These are phyloP conservation scores for Sebastes variabilis DNA, from an alignment of 2,797 vertebrate species.

Conservation along the genomic window DNA sequence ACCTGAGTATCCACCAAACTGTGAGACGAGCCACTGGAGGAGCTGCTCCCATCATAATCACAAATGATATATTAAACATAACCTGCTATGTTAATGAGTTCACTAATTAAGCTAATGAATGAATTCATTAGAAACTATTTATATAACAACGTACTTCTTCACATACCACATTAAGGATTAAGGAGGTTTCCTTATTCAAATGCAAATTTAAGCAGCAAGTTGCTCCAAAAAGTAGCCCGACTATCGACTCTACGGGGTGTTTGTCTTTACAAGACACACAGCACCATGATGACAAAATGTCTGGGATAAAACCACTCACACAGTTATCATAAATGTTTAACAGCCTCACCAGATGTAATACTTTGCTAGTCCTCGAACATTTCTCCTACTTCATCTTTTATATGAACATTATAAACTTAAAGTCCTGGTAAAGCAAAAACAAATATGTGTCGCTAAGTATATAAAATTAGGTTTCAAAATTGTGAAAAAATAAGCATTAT, in stretches of 20 bases:
- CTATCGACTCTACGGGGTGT: neutral
- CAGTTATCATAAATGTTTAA: neutral
- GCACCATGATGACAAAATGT: neutral
- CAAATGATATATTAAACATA: constrained; percentile 22
- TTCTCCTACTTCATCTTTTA: neutral
- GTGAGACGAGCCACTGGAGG: neutral
- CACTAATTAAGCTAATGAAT: constrained; percentile 29
- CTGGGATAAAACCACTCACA: neutral
- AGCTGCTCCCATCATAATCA: constrained; percentile 4
- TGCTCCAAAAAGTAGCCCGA: neutral
- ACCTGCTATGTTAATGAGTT: constrained; percentile 26
- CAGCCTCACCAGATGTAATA: neutral
- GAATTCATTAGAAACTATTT: constrained; percentile 29
- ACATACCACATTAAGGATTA: constrained; percentile 36
- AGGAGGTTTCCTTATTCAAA: constrained; percentile 33
- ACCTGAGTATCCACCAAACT: neutral
- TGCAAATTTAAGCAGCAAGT: constrained; percentile 41
- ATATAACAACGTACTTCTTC: neutral
- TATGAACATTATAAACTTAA: neutral
- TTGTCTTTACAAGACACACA: neutral
- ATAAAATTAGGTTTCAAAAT: neutral
- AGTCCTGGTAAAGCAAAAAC: neutral
- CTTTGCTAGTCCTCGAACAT: neutral
- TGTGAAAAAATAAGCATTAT: neutral
- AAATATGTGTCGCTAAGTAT: neutral